Conservation (phyloP, 2,888 invertebrate genomes). For the Ochropleura plecta region DNA sequence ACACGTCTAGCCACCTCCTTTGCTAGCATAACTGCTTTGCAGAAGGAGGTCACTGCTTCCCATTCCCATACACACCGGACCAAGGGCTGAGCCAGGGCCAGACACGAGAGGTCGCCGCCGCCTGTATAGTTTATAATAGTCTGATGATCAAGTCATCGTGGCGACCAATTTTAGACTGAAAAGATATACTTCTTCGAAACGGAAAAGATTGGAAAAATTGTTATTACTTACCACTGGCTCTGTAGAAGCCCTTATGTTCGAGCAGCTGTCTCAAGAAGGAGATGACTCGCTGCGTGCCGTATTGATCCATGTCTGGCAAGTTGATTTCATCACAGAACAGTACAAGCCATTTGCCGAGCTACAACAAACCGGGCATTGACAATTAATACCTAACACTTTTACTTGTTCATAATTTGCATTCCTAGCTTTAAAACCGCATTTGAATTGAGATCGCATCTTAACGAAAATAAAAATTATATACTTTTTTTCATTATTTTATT, state of each 20-base stretch:
- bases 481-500: not conserved
- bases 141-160: too few species aligned
- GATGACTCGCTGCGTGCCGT: slow-evolving; percentile 99
- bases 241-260: slow-evolving; percentile 98
- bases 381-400: not conserved
- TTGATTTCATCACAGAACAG: slow-evolving; percentile 99
- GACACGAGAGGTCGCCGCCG: too few species aligned
- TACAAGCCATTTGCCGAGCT: slow-evolving; percentile 99
- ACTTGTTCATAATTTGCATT: not conserved
- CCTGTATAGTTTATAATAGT: too few species aligned
- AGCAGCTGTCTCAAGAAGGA: slow-evolving; percentile 99
- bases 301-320: slow-evolving; percentile 99
- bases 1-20: too few species aligned
- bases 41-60: too few species aligned
- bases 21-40: too few species aligned
- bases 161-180: too few species aligned
- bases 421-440: not conserved
- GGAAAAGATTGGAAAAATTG: too few species aligned
- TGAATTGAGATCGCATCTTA: not conserved
- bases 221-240: slow-evolving; percentile 91
- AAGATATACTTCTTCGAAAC: too few species aligned
- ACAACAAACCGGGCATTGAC: not conserved
- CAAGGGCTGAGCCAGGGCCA: too few species aligned
- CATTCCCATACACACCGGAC: too few species aligned
- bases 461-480: not conserved